Conservation (phyloP, 2,888 invertebrate species). For the Brachypalpus laphriformis region DNA sequence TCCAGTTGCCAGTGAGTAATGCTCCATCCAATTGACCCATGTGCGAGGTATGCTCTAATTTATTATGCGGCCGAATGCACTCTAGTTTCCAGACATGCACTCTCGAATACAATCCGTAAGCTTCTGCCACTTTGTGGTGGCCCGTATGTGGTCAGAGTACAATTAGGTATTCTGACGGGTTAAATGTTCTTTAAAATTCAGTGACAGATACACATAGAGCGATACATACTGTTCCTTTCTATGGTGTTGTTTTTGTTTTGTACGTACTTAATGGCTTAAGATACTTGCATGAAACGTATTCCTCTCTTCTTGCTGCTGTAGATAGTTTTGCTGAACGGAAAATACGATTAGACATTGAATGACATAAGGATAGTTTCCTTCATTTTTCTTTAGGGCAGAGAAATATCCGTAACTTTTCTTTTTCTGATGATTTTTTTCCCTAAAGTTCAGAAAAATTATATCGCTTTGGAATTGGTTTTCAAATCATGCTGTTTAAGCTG, state of each 20-base stretch:
- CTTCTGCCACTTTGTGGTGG: conserved; percentile 30
- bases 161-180: conserved; percentile 37
- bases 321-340: not conserved
- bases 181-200: conserved; percentile 42
- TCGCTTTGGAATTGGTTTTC: too few species aligned
- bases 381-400: too few species aligned
- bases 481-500: too few species aligned
- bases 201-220: conserved; percentile 31
- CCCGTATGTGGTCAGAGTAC: conserved; percentile 32
- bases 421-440: too few species aligned
- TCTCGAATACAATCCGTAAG: conserved; percentile 7
- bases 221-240: not conserved
- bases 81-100: conserved; percentile 34
- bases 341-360: conserved; percentile 13
- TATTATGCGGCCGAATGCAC: conserved; percentile 47
- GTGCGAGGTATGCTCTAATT: conserved; percentile 41
- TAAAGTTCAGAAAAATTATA: too few species aligned
- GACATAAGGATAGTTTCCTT: not conserved
- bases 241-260: not conserved
- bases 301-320: not conserved
- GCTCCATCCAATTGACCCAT: conserved; percentile 44
- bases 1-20: conserved; percentile 27
- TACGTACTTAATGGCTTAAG: not conserved
- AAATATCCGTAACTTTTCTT: too few species aligned
- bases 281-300: not conserved